Base-by-base conservation (phyloP, 92 coral and sea anemone species). In the Pocillopora meandrina region DNA sequence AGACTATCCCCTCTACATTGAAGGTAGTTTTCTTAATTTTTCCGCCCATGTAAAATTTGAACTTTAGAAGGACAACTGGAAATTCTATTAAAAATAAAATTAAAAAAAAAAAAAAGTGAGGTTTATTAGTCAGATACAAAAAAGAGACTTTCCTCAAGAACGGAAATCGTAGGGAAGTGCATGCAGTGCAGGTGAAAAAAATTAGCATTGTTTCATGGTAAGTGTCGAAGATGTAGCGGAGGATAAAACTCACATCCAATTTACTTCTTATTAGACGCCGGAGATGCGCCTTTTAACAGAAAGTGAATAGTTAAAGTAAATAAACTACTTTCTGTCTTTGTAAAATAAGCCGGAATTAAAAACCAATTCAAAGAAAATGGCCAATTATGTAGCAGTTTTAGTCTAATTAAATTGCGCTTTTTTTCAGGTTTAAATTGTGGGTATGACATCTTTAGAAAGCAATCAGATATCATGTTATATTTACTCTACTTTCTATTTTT, bases 321-420 rank as follows among this genome's bases (percentile, higher is more conserved):
- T 76, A 76, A 34, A 6, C 63, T 56, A 61, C 77, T 23, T 60
- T 81, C 10, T 19, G 36, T 10, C 47, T 60, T 36, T 35, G 57
- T 34, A 81, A 81, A 58, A 71, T 65, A 65, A 42, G 47, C 69
- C 65, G 71, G 60, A 71, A 81, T 71, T 5, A 71, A 65, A 58
- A 12, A 42, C 34, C 55, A 55, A 34, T 71, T 81, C 69, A 35
- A 81, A 81, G 75, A 47, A 20, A 79, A 80, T 35, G 76, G 16
- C 57, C 35, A 71, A 70, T 71, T 70, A 72, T 13, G 65, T n/a
- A 81, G 77, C 71, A 71, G 70, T 71, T 81, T 71, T 71, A 70
- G 69, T 4, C 57, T 57, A 59, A 81, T 81, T 59, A 81, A 81
- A 71, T 81, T 81, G 85, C 77, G 60, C 85, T 81, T 81, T 81